Evolutionary conservation across 92 coral and sea anemone species (phyloP).

Genomic region (Paragorgia papillata): DNA sequence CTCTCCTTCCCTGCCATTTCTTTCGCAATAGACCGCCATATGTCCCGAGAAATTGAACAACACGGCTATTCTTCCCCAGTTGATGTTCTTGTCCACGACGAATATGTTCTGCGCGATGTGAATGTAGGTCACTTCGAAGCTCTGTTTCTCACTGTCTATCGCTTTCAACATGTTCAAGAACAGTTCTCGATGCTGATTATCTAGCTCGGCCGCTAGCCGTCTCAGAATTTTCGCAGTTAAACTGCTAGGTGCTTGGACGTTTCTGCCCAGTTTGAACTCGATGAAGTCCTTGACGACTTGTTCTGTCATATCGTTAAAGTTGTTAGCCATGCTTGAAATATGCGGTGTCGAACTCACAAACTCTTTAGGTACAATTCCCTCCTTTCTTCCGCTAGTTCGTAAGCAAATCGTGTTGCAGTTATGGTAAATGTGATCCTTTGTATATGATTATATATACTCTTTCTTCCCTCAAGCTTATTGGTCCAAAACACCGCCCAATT

Average conservation of each 20-base stretch:
- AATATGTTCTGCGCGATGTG: slow-evolving; percentile 80
- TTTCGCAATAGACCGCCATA: slow-evolving; percentile 70
- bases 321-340: slow-evolving; percentile 7
- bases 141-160: slow-evolving; percentile 59
- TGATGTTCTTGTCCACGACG: slow-evolving; percentile 64
- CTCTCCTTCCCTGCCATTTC: slow-evolving; percentile 55
- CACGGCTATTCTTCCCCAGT: slow-evolving; percentile 95
- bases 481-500: too few species aligned
- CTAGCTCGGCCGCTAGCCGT: slow-evolving; percentile 74
- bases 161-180: slow-evolving; percentile 78
- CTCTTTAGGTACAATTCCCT: not conserved
- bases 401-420: too few species aligned
- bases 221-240: slow-evolving; percentile 66
- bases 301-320: slow-evolving; percentile 33
- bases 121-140: slow-evolving; percentile 45
- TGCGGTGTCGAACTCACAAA: too few species aligned
- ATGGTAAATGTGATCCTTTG: too few species aligned
- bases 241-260: slow-evolving; percentile 24
- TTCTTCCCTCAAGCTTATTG: too few species aligned
- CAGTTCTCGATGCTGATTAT: slow-evolving; percentile 72
- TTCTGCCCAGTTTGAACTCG: slow-evolving; percentile 69
- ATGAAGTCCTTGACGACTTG: slow-evolving; percentile 81
- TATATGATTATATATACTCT: too few species aligned
- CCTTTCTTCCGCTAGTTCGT: not conserved
- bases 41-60: slow-evolving; percentile 79